A percentile compares a stretch with the other conserved stretches of the same genome.
phyloP scores from a whole-genome alignment of 53 echinoderm and acorn worm genomes.

The Henricia sp. region DNA sequence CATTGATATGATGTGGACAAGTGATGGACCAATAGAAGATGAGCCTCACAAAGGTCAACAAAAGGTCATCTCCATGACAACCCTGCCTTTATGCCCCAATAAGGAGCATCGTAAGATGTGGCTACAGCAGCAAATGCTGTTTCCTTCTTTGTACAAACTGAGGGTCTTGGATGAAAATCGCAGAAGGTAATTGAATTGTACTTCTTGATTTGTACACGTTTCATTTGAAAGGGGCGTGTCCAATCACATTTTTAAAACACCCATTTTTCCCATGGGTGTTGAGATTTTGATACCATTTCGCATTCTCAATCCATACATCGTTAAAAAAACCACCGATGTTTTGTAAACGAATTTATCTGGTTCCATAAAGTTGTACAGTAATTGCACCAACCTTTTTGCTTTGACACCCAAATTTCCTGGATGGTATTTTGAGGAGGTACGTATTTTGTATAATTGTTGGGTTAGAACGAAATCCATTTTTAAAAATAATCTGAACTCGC shows the following conservation, averaged over 20 bases:
- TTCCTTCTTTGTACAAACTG: slow-evolving; percentile 67
- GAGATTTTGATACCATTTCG: too few species aligned
- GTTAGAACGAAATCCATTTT: too few species aligned
- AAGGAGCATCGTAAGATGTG: slow-evolving; percentile 52
- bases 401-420: too few species aligned
- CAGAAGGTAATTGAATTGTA: slow-evolving; percentile 38
- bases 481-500: too few species aligned
- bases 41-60: not conserved
- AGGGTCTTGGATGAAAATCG: slow-evolving; percentile 59
- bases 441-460: too few species aligned
- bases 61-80: slow-evolving; percentile 54
- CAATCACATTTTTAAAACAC: not conserved
- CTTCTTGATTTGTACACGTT: not conserved
- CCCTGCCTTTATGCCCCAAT: not conserved
- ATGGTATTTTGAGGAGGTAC: too few species aligned
- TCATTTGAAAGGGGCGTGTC: not conserved
- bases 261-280: too few species aligned
- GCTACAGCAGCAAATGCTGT: slow-evolving; percentile 69
- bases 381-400: too few species aligned
- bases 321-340: too few species aligned
- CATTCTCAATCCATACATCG: too few species aligned
- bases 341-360: too few species aligned
- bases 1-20: slow-evolving; percentile 82
- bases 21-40: slow-evolving; percentile 30
- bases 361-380: too few species aligned